Base-by-base conservation (phyloP, 2,888 invertebrate species). In the Epistrophe eligans region DNA sequence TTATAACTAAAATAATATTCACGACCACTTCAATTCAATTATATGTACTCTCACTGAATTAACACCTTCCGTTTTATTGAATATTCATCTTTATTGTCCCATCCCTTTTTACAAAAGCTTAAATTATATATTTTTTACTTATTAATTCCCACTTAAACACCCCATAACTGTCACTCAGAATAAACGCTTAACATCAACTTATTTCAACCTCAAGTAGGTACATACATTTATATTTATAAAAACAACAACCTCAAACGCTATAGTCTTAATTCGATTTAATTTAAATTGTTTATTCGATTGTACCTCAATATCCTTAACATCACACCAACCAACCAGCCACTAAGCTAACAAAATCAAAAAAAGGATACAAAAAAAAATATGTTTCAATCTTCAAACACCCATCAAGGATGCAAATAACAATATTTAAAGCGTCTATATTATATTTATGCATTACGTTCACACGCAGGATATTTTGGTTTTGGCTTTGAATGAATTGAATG, bases 101-200 rank as follows among this genome's bases (percentile, higher is more conserved):
- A 45, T 66, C 45, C 45, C 32, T 66, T 48, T 45, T 45, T 0
- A 45, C 8, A 40, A 8, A 35, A 9, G n/a, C n/a, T n/a, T 32
- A 15, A 58, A 24, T 24, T 40, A 43, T 24, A 13, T 9, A 50
- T 55, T 66, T 43, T 24, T 17, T 55, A 10, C 8, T 48, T 70
- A 62, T 72, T 87, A 87, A 87, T 87, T 79, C 82, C 79, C 72
- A 66, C 76, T 83, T 87, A 79, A 87, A 76, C 87, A 83, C 82
- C 87, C 76, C 79, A 87, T 87, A 87, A 79, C 82, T 83, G 87
- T 87, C 87, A 87, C 35, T 87, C 67, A 62, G 45, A 87, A 79
- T 79, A 24, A 24, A 67, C 66, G 79, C 76, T 87, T 76, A 79
- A 76, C 35, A 66, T 79, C 66, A 66, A 79, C 74, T 87, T 76